These are phyloP conservation scores for Caenorhabditis sp. DNA, from an alignment of 2,888 invertebrate genomes.

Conservation along the genomic window DNA sequence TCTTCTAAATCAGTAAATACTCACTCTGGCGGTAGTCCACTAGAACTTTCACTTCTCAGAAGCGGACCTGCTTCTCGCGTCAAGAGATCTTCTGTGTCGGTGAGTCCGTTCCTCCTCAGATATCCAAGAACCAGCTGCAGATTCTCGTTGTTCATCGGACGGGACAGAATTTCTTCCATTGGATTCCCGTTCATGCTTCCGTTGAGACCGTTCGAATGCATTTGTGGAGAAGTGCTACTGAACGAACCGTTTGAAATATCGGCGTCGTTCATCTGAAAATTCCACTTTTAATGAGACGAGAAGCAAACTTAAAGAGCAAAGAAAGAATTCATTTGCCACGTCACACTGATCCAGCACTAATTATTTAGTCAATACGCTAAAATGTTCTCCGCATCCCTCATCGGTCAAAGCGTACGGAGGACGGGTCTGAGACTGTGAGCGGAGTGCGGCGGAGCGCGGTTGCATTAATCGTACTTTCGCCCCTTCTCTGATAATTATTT, in stretches of 20 bases:
- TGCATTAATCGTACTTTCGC: not conserved
- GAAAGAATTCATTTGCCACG: too few relatives aligned
- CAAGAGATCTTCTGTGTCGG: slow-evolving; percentile 68
- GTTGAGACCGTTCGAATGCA: slow-evolving; percentile 5
- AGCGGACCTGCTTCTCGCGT: slow-evolving; percentile 57
- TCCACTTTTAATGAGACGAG: too few relatives aligned
- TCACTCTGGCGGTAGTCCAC: slow-evolving; percentile 50
- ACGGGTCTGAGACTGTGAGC: not conserved
- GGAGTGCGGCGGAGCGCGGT: not conserved
- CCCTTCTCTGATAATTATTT: too few relatives aligned
- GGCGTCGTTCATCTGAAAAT: slow-evolving; percentile 28
- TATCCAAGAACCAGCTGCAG: slow-evolving; percentile 66
- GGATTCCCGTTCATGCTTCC: not conserved
- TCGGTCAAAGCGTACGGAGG: too few relatives aligned
- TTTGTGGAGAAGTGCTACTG: slow-evolving; percentile 22
- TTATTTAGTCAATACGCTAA: too few relatives aligned
- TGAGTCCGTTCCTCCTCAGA: slow-evolving; percentile 67
- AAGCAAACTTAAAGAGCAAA: too few relatives aligned
- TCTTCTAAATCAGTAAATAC: slow-evolving; percentile 28
- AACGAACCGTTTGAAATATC: slow-evolving; percentile 38
- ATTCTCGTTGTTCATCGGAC: slow-evolving; percentile 53
- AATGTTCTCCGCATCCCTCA: too few relatives aligned
- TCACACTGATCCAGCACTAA: too few relatives aligned
- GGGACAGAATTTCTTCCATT: slow-evolving; percentile 20
- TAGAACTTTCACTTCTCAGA: slow-evolving; percentile 50